Percentiles rank a stretch among this genome's conserved stretches.
These are phyloP conservation scores for Cenopis cana DNA, from an alignment of 2,888 invertebrate genomes.

Conservation along the genomic window DNA sequence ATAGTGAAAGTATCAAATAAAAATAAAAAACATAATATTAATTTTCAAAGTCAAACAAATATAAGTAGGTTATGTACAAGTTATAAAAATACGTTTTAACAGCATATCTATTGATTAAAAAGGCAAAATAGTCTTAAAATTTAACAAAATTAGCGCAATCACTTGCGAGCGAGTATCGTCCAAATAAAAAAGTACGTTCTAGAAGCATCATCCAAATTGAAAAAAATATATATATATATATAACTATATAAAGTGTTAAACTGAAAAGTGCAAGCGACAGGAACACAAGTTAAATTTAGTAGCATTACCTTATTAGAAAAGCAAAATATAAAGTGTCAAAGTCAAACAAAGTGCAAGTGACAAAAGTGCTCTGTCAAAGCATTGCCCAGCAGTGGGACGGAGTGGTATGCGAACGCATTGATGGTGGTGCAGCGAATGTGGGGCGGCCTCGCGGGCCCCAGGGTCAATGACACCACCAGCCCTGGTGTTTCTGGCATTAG, in stretches of 20 bases:
- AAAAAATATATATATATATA: no score
- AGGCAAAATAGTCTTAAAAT: neutral
- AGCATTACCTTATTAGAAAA: neutral
- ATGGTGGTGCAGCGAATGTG: constrained; percentile 74
- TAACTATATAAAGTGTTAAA: no score
- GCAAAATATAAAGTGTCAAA: neutral
- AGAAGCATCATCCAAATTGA: neutral
- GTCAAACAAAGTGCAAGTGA: constrained; percentile 14
- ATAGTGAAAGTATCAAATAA: neutral
- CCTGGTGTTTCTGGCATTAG: constrained; percentile 73
- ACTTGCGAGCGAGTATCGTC: no score
- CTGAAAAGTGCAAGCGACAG: neutral
- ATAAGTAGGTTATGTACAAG: no score
- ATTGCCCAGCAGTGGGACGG: constrained; percentile 49
- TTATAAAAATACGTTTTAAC: no score
- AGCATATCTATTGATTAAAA: neutral
- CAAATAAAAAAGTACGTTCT: neutral
- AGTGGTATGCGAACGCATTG: constrained; percentile 61
- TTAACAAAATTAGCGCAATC: neutral
- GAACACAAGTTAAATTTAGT: neutral
- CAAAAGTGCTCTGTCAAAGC: constrained; percentile 28
- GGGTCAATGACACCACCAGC: constrained; percentile 79
- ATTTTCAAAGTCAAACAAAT: no score
- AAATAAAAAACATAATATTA: no score
- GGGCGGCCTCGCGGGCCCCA: constrained; percentile 72